Evolutionary conservation across 2,113 vertebrate genomes (phyloP), one percentile per base, ranked within the genome.

Genomic region (Paramisgurnus dabryanus): DNA sequence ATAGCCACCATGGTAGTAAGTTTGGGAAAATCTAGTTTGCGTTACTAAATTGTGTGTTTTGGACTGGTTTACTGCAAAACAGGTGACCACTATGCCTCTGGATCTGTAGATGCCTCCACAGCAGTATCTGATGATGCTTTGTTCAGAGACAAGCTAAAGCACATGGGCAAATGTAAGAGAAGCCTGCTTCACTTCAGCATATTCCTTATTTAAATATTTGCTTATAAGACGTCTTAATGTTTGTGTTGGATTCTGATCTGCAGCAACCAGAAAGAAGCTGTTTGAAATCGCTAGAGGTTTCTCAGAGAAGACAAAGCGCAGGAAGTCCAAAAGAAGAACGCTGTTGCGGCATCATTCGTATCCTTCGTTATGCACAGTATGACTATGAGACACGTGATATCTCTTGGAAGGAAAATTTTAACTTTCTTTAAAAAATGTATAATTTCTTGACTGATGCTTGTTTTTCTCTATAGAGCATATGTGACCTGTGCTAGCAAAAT

Each of bases 161-260:
- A 96, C 93, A 99, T 99, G 98, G 98, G 98, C 1, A 99, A 99
- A 92, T 98, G 98, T 98, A 91, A 96, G 96, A 69, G 1, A 12
- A 13, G 2, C 9, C 49, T 22, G 43, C 10, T 69, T 58, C 10
- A 50, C 9, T 40, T n/a, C 6, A 60, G 15, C 3, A 47, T 58
- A 74, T 45, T 43, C 43, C 5, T 4, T 43, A 5, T 27, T 22
- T 22, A 22, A 22, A 22, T 22, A 22, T 22, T 7, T 40, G 9
- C 17, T 34, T 69, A 8, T 50, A 15, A 11, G 27, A 5, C 1
- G 0, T 68, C 10, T 61, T 49, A 50, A 34, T 43, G 5, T 60
- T 78, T 15, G 40, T 58, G 7, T 15, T 7, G 2, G 9, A 57
- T 76, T 82, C 8, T 74, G 41, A 80, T 70, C 81, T 70, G 88